These are phyloP conservation scores for Agrilus mali DNA, from an alignment of 2,888 invertebrate species.

Conservation along the genomic window DNA sequence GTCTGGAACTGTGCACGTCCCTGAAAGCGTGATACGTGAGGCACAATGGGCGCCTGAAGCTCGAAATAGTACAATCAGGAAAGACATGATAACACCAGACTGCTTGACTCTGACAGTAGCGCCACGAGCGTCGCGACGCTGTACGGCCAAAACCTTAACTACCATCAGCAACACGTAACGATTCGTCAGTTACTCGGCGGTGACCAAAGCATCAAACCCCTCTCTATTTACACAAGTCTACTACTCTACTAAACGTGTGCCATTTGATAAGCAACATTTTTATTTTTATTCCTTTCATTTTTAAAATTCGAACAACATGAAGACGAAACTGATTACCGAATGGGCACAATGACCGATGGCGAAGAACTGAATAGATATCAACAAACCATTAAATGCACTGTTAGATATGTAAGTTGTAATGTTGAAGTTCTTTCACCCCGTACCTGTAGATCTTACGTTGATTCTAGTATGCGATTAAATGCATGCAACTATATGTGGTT, in stretches of 20 bases:
- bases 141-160: constrained; percentile 10
- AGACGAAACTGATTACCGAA: constrained; percentile 1
- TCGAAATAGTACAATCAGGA: neutral
- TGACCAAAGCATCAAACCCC: too few species aligned
- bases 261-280: too few species aligned
- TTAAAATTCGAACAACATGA: constrained; percentile 1
- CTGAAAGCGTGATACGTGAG: too few species aligned
- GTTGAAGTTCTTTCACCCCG: too few species aligned
- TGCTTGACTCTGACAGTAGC: constrained; percentile 15
- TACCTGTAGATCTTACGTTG: too few species aligned
- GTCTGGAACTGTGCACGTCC: too few species aligned
- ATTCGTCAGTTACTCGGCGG: constrained; percentile 3
- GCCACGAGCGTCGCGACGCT: constrained; percentile 14
- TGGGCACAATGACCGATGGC: constrained; percentile 3
- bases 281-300: too few species aligned
- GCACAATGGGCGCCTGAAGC: too few species aligned
- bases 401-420: constrained; percentile 19
- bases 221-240: too few species aligned
- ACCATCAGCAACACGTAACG: constrained; percentile 15
- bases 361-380: constrained; percentile 13
- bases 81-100: constrained; percentile 8
- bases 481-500: too few species aligned
- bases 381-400: constrained; percentile 19
- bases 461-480: too few species aligned
- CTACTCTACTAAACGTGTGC: too few species aligned